A percentile compares a stretch with the other conserved stretches of the same genome.
phyloP scores from a whole-genome alignment of 2,113 vertebrate genomes.

The Rhipidura dahli region DNA sequence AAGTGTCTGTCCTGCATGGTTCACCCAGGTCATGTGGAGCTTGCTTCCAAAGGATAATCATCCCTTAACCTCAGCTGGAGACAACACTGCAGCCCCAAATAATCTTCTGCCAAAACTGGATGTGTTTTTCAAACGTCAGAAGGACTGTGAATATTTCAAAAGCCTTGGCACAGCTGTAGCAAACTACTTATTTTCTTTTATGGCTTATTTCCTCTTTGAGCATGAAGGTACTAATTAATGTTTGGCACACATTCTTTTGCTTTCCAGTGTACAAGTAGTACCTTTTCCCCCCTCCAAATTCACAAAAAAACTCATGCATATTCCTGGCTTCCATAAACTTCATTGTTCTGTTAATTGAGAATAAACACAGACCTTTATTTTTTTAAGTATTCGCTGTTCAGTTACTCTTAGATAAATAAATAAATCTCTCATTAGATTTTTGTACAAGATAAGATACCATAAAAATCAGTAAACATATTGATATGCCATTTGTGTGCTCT shows the following conservation, averaged over 20 bases:
- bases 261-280: background rate
- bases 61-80: background rate
- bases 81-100: background rate
- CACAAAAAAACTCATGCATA: background rate
- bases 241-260: background rate
- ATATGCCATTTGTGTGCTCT: background rate
- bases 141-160: background rate
- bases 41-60: background rate
- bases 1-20: background rate
- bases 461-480: background rate
- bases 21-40: accelerated
- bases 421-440: background rate
- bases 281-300: background rate
- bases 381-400: background rate
- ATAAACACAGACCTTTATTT: background rate
- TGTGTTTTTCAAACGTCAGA: background rate
- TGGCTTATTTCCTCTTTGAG: background rate
- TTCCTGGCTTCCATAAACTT: background rate
- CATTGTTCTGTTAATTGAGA: background rate
- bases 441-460: background rate
- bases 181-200: background rate
- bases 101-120: background rate
- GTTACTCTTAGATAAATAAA: background rate
- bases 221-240: background rate
- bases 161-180: background rate